Percentiles rank a stretch among this genome's conserved stretches.
phyloP scores from a whole-genome alignment of 2,113 vertebrate species.

The Lampris megalopsis region DNA sequence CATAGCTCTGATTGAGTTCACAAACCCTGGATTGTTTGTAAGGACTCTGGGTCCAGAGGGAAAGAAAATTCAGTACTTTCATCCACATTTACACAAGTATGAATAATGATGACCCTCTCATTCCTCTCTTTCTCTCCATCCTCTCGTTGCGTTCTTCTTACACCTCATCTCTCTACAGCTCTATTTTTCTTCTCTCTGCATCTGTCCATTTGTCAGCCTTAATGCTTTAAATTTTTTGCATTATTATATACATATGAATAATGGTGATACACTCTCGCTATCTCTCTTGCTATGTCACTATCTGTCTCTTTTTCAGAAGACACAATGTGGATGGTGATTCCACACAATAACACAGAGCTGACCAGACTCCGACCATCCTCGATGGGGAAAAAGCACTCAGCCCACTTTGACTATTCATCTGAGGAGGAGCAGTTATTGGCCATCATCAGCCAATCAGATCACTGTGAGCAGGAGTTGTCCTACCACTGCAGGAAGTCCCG shows the following conservation, averaged over 20 bases:
- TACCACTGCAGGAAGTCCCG: conserved; percentile 95
- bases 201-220: not conserved
- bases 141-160: not conserved
- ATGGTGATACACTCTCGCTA: not conserved
- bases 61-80: not conserved
- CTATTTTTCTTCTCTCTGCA: not conserved
- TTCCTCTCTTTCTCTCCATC: not conserved
- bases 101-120: conserved; percentile 23
- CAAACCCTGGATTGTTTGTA: too few species aligned
- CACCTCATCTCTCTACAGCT: not conserved
- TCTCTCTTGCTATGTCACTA: not conserved
- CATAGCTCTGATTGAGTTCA: too few species aligned
- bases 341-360: conserved; percentile 91
- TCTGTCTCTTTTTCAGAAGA: conserved; percentile 60
- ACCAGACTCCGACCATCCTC: conserved; percentile 84
- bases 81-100: conserved; percentile 30
- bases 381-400: conserved; percentile 74
- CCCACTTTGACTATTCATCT: conserved; percentile 87
- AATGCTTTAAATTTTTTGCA: not conserved
- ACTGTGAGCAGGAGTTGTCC: conserved; percentile 91
- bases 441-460: conserved; percentile 86
- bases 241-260: conserved; percentile 9
- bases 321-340: conserved; percentile 89
- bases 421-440: conserved; percentile 87
- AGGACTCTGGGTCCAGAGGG: too few species aligned